Conservation (phyloP, 2,888 invertebrate species). For the Formica aserva region DNA sequence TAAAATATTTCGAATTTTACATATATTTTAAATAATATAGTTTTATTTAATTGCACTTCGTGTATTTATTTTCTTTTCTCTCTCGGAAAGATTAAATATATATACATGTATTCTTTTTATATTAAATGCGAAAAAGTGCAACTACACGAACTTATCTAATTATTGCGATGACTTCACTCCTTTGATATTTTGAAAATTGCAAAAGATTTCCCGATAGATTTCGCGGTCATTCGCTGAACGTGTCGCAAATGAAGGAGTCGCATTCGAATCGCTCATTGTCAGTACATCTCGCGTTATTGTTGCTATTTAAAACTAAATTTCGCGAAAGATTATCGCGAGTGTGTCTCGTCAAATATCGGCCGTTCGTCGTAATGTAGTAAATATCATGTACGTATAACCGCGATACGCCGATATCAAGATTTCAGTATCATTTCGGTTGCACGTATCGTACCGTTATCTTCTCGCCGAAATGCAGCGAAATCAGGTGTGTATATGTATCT, state of each 20-base stretch:
- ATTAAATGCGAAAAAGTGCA: not conserved
- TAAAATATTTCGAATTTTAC: not conserved
- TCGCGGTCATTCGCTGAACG: not conserved
- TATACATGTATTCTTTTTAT: not conserved
- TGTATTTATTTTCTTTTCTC: not conserved
- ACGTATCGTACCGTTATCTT: not conserved
- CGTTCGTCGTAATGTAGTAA: not conserved
- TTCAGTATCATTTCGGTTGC: not conserved
- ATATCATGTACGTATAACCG: not conserved
- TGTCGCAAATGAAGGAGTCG: not conserved
- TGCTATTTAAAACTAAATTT: not conserved
- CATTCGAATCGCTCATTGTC: not conserved
- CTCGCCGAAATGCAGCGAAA: not conserved
- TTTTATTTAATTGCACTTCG: not conserved
- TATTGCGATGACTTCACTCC: not conserved
- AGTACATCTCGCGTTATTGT: not conserved
- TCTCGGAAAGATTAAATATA: not conserved
- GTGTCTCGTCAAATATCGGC: not conserved
- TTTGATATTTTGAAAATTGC: constrained; percentile 3
- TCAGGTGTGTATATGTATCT: not conserved
- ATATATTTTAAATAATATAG: not conserved
- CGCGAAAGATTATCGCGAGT: not conserved
- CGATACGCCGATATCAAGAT: not conserved
- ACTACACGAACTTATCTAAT: not conserved
- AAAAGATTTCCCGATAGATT: not conserved